Evolutionary conservation across 2,113 vertebrate genomes (phyloP).

Genomic region (Pongo pygmaeus): DNA sequence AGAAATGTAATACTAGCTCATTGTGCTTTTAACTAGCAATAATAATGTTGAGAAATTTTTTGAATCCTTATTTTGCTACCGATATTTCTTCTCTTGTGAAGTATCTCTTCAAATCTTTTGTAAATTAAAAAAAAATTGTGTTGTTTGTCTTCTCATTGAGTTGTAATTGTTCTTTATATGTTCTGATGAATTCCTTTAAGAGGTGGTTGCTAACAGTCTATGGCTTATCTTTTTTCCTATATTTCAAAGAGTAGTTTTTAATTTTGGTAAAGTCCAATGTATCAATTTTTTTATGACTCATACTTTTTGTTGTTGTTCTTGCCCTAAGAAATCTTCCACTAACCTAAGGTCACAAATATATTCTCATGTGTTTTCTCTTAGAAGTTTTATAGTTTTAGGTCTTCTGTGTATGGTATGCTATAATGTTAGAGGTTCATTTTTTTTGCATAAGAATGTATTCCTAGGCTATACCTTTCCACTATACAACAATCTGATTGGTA

Average conservation of each 20-base stretch:
- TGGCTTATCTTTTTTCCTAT: background rate
- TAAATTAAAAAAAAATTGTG: background rate
- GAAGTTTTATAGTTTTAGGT: background rate
- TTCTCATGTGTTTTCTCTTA: background rate
- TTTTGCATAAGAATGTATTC: background rate
- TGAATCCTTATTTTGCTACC: background rate
- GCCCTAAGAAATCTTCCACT: background rate
- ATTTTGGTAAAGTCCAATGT: background rate
- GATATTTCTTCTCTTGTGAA: conserved; percentile 16
- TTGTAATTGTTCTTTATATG: background rate
- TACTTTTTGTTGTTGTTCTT: background rate
- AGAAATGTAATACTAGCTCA: background rate
- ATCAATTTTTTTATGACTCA: background rate
- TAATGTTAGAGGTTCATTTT: background rate
- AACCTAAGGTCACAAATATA: background rate
- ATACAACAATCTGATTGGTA: background rate
- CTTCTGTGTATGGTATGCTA: background rate
- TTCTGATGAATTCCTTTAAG: background rate
- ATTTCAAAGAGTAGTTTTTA: background rate
- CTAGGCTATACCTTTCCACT: background rate
- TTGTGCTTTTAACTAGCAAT: background rate
- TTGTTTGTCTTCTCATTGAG: background rate
- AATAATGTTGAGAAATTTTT: background rate
- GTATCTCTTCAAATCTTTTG: background rate
- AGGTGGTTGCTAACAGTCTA: background rate